Percentiles rank a stretch among this genome's conserved stretches.
Evolutionary conservation across 2,888 invertebrate genomes (phyloP).

Genomic region (Drosophila multiciliata): DNA sequence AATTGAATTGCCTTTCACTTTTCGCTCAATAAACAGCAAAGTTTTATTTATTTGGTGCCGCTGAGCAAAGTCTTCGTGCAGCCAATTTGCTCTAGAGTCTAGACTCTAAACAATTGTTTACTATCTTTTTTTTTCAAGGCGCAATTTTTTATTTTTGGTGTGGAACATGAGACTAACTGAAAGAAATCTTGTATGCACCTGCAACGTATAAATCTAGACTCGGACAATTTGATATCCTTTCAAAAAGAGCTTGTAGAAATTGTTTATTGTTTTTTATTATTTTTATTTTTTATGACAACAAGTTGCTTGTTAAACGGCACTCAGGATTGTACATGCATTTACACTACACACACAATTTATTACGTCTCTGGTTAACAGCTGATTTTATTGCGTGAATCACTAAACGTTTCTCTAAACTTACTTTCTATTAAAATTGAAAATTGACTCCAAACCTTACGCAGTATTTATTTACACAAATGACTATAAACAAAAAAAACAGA

Average conservation of each 20-base stretch:
- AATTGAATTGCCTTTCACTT: constrained; percentile 61
- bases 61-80: constrained; percentile 1
- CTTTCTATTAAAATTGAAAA: neutral
- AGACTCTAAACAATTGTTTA: constrained; percentile 17
- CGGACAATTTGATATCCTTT: constrained; percentile 3
- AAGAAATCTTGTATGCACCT: constrained; percentile 4
- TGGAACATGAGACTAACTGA: constrained; percentile 14
- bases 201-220: constrained; percentile 2
- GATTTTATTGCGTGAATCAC: constrained; percentile 1
- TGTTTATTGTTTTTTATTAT: neutral
- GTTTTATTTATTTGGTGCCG: constrained; percentile 25
- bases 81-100: constrained; percentile 10
- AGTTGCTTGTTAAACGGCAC: neutral
- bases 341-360: neutral
- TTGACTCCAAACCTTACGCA: neutral
- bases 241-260: neutral
- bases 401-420: neutral
- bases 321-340: neutral
- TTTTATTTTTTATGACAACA: neutral
- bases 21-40: constrained; percentile 63
- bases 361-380: neutral
- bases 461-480: neutral
- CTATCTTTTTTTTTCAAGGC: constrained; percentile 5
- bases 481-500: neutral
- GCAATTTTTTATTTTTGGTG: neutral